Percentiles rank a stretch among this genome's conserved stretches.
Conservation (phyloP, 2,888 invertebrate species). For the Idaea biselata region DNA sequence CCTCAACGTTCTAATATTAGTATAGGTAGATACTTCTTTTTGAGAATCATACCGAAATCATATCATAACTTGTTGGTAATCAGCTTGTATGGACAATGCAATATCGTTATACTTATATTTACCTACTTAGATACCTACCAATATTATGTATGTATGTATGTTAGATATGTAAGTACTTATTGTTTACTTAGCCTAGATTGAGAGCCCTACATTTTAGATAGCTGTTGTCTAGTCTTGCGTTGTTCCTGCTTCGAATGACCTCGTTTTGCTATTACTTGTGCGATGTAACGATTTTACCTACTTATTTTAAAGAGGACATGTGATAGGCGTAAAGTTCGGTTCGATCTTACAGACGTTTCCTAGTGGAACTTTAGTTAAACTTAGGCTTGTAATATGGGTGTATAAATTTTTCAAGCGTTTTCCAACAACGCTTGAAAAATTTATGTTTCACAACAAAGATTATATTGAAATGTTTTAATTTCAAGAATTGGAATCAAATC, state of each 20-base stretch:
- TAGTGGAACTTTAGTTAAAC: neutral
- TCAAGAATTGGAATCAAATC: no score
- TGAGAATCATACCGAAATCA: no score
- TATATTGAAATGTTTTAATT: no score
- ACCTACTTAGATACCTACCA: slow-evolving; percentile 19
- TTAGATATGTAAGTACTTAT: neutral
- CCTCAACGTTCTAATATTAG: no score
- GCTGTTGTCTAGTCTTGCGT: neutral
- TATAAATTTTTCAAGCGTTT: no score
- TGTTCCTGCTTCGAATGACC: neutral
- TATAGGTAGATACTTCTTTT: no score
- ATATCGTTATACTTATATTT: no score
- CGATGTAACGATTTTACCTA: neutral
- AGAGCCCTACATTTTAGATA: neutral
- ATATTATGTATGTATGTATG: slow-evolving; percentile 15
- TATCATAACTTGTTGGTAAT: no score
- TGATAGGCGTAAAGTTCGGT: neutral
- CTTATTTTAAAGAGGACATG: neutral
- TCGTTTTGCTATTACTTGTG: neutral
- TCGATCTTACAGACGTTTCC: neutral
- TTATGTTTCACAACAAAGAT: no score
- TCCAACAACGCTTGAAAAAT: no score
- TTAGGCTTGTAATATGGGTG: no score
- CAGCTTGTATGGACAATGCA: no score
- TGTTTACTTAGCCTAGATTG: neutral